Percentiles rank a stretch among this genome's conserved stretches.
phyloP scores from a whole-genome alignment of 1,140 invertebrate species.

The Drosophila murphyi region DNA sequence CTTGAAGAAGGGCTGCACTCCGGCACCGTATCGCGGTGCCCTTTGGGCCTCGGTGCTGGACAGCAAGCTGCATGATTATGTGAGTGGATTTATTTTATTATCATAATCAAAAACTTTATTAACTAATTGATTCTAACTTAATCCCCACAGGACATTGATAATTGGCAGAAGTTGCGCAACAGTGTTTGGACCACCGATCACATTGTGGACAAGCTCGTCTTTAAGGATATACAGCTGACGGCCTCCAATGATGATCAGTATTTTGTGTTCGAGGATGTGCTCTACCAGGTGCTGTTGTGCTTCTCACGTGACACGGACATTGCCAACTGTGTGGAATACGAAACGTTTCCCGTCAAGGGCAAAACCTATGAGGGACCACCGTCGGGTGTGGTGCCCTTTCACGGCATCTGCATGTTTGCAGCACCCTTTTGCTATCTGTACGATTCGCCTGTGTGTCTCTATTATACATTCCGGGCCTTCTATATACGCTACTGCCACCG shows the following conservation, averaged over 20 bases:
- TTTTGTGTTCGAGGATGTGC: slow-evolving; percentile 98
- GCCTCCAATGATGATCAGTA: slow-evolving; percentile 99
- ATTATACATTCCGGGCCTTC: slow-evolving; percentile 95
- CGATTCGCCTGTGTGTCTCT: slow-evolving; percentile 93
- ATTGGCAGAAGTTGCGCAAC: slow-evolving; percentile 93
- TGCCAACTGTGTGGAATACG: slow-evolving; percentile 87
- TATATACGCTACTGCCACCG: slow-evolving; percentile 96
- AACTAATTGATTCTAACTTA: background rate
- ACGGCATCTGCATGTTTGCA: slow-evolving; percentile 98
- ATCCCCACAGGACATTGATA: slow-evolving; percentile 88
- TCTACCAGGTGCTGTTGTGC: slow-evolving; percentile 97
- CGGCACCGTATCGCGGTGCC: slow-evolving; percentile 75
- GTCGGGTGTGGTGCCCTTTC: slow-evolving; percentile 97
- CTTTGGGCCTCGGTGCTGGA: slow-evolving; percentile 81
- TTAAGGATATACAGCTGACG: slow-evolving; percentile 97
- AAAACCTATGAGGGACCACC: slow-evolving; percentile 91
- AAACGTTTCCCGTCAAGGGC: slow-evolving; percentile 89
- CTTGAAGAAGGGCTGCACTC: slow-evolving; percentile 79
- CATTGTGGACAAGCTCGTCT: slow-evolving; percentile 96
- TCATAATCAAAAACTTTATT: background rate
- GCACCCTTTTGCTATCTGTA: slow-evolving; percentile 97
- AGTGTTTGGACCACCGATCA: slow-evolving; percentile 95
- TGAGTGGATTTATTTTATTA: slow-evolving; percentile 38
- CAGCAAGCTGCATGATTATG: slow-evolving; percentile 75
- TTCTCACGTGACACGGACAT: slow-evolving; percentile 96